Conservation (phyloP, 2,113 vertebrate species). For the Gadus macrocephalus region DNA sequence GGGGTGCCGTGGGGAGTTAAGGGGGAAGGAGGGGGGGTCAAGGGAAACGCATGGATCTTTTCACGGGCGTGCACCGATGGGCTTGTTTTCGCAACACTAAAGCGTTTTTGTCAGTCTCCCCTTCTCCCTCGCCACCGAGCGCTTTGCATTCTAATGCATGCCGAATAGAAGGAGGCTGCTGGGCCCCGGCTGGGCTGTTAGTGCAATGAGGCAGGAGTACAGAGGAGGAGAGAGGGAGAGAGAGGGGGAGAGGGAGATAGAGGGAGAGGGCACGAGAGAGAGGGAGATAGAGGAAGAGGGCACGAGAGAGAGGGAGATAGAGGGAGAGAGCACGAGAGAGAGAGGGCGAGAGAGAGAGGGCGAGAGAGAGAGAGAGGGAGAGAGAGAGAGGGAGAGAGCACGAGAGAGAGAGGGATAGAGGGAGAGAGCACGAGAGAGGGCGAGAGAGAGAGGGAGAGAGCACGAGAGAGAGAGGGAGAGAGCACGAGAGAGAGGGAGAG, state of each 20-base stretch:
- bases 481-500: not conserved
- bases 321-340: not conserved
- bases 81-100: slow-evolving; percentile 75
- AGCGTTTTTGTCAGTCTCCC: slow-evolving; percentile 73
- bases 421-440: not conserved
- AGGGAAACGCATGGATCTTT: slow-evolving; percentile 70
- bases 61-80: slow-evolving; percentile 70
- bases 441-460: not conserved
- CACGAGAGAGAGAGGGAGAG: too few relatives aligned
- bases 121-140: slow-evolving; percentile 66
- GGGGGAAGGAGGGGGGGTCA: slow-evolving; percentile 42
- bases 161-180: slow-evolving; percentile 61
- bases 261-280: not conserved
- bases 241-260: not conserved
- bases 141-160: slow-evolving; percentile 72
- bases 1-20: slow-evolving; percentile 53
- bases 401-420: not conserved
- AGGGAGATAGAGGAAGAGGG: not conserved
- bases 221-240: slow-evolving; percentile 18
- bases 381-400: not conserved
- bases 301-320: not conserved
- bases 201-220: slow-evolving; percentile 53
- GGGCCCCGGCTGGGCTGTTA: slow-evolving; percentile 59
- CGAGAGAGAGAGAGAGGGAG: not conserved
- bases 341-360: not conserved